Evolutionary conservation across 2,113 vertebrate species (phyloP).

Genomic region (Mastomys natalensis): DNA sequence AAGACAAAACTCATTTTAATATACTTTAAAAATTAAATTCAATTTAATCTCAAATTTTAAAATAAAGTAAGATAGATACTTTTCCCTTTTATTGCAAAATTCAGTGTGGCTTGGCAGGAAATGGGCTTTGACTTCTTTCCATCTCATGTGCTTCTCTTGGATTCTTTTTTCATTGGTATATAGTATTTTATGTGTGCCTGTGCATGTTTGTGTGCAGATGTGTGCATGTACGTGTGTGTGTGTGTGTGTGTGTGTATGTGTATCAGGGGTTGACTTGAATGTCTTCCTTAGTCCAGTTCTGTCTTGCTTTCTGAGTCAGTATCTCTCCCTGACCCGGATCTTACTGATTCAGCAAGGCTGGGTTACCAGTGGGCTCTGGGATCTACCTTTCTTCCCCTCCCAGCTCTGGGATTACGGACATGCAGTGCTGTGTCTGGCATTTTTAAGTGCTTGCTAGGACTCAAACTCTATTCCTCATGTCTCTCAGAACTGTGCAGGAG

Average conservation of each 20-base stretch:
- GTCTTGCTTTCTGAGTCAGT: not conserved
- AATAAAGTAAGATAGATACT: not conserved
- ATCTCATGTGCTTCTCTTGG: not conserved
- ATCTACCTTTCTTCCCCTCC: not conserved
- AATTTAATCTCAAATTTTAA: slow-evolving; percentile 25
- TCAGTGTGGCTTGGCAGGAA: not conserved
- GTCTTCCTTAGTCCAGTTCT: not conserved
- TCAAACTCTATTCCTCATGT: not conserved
- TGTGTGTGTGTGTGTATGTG: not conserved
- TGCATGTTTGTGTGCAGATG: not conserved
- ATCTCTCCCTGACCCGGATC: not conserved
- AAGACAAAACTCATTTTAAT: slow-evolving; percentile 17
- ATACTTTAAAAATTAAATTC: not conserved
- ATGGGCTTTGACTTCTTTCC: not conserved
- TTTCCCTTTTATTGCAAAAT: not conserved
- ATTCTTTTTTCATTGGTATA: not conserved
- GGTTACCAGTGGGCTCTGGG: too few species aligned
- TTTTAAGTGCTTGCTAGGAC: not conserved
- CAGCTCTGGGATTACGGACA: too few species aligned
- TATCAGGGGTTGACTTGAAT: not conserved
- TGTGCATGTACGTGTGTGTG: not conserved
- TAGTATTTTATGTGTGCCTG: not conserved
- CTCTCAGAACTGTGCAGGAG: too few species aligned
- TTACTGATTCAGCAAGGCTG: not conserved
- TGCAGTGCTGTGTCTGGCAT: not conserved